Percentiles rank a stretch among this genome's conserved stretches.
Conservation (phyloP, 2,797 vertebrate species). For the Scleropages formosus region DNA sequence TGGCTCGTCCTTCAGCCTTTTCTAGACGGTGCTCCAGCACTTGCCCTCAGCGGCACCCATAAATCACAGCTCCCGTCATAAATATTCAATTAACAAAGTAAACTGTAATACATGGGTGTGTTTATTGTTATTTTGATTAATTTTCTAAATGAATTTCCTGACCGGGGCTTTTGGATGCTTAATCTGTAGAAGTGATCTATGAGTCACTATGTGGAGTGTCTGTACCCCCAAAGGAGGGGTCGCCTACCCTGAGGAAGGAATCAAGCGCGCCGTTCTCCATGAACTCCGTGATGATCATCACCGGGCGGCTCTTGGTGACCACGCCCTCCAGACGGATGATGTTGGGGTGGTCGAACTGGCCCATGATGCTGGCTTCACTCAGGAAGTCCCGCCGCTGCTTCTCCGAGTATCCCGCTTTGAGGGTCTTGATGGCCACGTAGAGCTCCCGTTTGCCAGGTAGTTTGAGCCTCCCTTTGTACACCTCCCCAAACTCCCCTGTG, state of each 20-base stretch:
- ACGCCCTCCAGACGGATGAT: slow-evolving; percentile 91
- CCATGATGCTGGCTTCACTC: slow-evolving; percentile 95
- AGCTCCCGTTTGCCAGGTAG: slow-evolving; percentile 87
- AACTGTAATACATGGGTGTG: slow-evolving; percentile 1
- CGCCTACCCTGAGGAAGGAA: slow-evolving; percentile 84
- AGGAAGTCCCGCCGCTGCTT: slow-evolving; percentile 91
- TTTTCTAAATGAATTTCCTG: slow-evolving; percentile 11
- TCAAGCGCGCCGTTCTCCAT: slow-evolving; percentile 95
- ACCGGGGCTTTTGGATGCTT: not conserved
- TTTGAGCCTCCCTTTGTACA: slow-evolving; percentile 90
- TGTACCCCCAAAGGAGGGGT: not conserved
- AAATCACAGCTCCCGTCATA: slow-evolving; percentile 5
- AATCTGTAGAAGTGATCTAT: not conserved
- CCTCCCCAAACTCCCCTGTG: slow-evolving; percentile 91
- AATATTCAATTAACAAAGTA: slow-evolving; percentile 19
- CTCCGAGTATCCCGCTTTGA: slow-evolving; percentile 90
- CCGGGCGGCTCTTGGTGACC: slow-evolving; percentile 90
- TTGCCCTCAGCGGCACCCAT: not conserved
- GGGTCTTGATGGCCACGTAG: slow-evolving; percentile 88
- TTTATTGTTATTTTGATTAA: not conserved
- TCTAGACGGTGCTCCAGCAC: not conserved
- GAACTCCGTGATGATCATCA: slow-evolving; percentile 98
- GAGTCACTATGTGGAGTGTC: not conserved
- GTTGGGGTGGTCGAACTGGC: slow-evolving; percentile 93
- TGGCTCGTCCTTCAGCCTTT: not conserved